phyloP scores from a whole-genome alignment of 2,888 invertebrate genomes.

The Pseudococcus jackbeardsleyi region DNA sequence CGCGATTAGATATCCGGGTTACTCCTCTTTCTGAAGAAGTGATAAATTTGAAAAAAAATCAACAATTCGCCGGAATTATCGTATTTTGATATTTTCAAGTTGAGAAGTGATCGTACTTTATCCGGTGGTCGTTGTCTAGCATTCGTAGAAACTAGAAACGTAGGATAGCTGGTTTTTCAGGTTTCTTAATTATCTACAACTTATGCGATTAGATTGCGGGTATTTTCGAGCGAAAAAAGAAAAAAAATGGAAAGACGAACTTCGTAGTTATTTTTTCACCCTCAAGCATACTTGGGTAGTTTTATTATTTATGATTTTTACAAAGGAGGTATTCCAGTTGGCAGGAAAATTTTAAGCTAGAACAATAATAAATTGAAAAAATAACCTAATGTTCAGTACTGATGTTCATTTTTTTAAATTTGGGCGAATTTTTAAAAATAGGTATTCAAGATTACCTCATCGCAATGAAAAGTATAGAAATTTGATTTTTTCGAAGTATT shows the following conservation, averaged over 20 bases:
- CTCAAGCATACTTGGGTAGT: neutral
- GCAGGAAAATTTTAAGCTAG: too few species aligned
- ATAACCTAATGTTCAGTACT: too few species aligned
- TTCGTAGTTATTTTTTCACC: neutral
- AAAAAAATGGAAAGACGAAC: neutral
- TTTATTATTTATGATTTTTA: neutral
- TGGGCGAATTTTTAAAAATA: too few species aligned
- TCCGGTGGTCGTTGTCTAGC: neutral
- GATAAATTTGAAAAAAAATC: neutral
- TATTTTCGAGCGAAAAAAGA: neutral
- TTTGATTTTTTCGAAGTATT: too few species aligned
- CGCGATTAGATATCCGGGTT: neutral
- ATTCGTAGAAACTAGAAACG: neutral
- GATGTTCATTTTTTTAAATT: too few species aligned
- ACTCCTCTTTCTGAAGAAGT: neutral
- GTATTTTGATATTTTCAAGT: neutral
- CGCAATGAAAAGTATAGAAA: too few species aligned
- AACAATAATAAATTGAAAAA: too few species aligned
- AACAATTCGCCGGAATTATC: neutral
- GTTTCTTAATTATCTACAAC: constrained; percentile 3
- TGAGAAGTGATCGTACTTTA: neutral
- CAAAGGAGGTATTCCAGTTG: too few species aligned
- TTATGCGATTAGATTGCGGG: constrained; percentile 10
- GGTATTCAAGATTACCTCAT: too few species aligned
- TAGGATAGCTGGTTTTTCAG: constrained; percentile 10